Evolutionary conservation across 1,140 invertebrate genomes (phyloP).

Genomic region (Drusus annulatus): DNA sequence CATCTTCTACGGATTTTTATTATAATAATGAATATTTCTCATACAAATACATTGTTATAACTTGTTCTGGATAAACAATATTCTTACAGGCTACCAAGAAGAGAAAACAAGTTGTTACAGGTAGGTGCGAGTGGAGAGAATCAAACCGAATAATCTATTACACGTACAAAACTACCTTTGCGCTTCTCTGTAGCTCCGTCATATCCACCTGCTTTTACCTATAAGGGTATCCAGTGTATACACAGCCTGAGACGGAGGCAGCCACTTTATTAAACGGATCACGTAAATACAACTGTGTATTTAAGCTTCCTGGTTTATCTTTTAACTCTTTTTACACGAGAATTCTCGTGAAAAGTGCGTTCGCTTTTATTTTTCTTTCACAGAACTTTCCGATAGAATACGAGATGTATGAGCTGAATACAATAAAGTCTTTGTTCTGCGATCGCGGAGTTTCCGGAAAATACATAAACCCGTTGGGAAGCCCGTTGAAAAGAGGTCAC

Average conservation of each 20-base stretch:
- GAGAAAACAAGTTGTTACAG: too few species aligned
- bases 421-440: constrained; percentile 4
- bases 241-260: not conserved
- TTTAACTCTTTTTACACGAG: constrained; percentile 58
- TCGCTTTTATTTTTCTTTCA: constrained; percentile 56
- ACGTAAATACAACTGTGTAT: constrained; percentile 56
- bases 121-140: not conserved
- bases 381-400: constrained; percentile 31
- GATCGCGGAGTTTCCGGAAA: not conserved
- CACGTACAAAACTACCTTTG: constrained; percentile 5
- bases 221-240: too few species aligned
- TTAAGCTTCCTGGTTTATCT: constrained; percentile 58
- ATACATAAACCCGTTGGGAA: constrained; percentile 4
- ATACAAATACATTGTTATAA: too few species aligned
- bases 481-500: not conserved
- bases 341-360: constrained; percentile 51
- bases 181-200: not conserved
- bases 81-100: too few species aligned
- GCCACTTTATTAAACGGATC: constrained; percentile 49
- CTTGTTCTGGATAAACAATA: too few species aligned
- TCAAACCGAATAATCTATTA: not conserved
- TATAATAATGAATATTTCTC: too few species aligned
- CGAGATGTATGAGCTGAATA: constrained; percentile 35
- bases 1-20: too few species aligned
- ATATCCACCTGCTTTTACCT: not conserved